Evolutionary conservation across 2,888 invertebrate genomes (phyloP), one percentile per base, ranked within the genome.

Genomic region (Unio pictorum): DNA sequence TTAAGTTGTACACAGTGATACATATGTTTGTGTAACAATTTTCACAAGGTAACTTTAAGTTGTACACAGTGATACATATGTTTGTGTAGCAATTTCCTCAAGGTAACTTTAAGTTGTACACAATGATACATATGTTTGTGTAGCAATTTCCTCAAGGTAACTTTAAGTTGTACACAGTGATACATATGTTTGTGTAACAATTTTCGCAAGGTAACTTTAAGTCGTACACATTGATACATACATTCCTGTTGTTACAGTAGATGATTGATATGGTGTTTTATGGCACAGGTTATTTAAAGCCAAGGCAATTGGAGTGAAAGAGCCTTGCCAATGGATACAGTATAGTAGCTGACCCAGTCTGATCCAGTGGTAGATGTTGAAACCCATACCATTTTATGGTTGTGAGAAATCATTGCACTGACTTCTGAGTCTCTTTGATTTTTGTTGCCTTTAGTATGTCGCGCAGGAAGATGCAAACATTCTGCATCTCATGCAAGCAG

Each of bases 121-220:
- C n/a, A n/a, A 20, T n/a, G 5, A 11, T 23, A 5, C 23, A 23
- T 26, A 4, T 4, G 92, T 94, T 73, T 92, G 94, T 65, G 93
- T 94, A 68, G 93, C 93, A 88, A 92, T 95, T 87, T 93, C 94
- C 70, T 93, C 93, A 88, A 93, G 94, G 94, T 94, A 71, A 64
- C 66, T 58, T 61, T 18, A 60, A 28, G 15, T 23, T 5, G 8
- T 58, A 58, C 23, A n/a, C 23, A 23, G n/a, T 18, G 4, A n/a
- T 62, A 62, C 26, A 17, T 34, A 7, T 0, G 92, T 94, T 74
- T 92, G 94, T 65, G 93, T 94, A 68, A 93, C 93, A 88, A 92
- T 95, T 87, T 93, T 94, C 70, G 93, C 93, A 88, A 93, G 94
- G 94, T 94, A 71, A 65, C 64, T 61, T 45, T 15, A 60, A 28